A percentile compares a stretch with the other conserved stretches of the same genome.
phyloP scores from a whole-genome alignment of 1,140 invertebrate genomes.

The Drosophila suzukii region DNA sequence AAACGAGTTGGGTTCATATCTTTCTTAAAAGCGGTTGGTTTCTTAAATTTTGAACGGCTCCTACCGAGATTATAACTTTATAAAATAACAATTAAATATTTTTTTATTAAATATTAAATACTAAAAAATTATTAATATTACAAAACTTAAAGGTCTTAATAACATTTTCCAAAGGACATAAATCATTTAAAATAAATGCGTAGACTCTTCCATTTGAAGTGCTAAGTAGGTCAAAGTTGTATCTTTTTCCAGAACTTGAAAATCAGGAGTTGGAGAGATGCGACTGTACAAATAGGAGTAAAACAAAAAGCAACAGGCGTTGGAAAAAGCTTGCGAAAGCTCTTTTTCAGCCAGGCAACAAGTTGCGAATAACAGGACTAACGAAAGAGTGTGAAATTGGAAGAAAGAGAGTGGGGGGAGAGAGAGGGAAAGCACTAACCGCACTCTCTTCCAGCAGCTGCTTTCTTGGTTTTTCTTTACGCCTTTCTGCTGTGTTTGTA shows the following conservation, averaged over 20 bases:
- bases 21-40: no score
- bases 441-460: conserved; percentile 38
- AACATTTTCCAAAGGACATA: no score
- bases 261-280: not conserved
- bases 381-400: conserved; percentile 1
- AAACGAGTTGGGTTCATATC: no score
- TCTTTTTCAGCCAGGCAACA: conserved; percentile 40
- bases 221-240: conserved; percentile 2
- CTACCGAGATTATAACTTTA: no score
- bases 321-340: conserved; percentile 30
- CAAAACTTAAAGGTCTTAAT: no score
- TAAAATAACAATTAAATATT: no score
- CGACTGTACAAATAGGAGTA: conserved; percentile 6
- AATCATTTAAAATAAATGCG: not conserved
- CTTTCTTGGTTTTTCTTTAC: conserved; percentile 11
- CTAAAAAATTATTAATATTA: no score
- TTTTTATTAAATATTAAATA: no score
- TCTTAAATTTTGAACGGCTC: no score
- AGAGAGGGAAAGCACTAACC: conserved; percentile 17
- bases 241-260: not conserved
- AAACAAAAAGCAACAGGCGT: conserved; percentile 30
- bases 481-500: conserved; percentile 17
- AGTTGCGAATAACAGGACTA: conserved; percentile 48
- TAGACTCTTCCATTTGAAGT: not conserved
- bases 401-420: not conserved